phyloP scores from a whole-genome alignment of 2,113 vertebrate genomes.

The Tachysurus fulvidraco region DNA sequence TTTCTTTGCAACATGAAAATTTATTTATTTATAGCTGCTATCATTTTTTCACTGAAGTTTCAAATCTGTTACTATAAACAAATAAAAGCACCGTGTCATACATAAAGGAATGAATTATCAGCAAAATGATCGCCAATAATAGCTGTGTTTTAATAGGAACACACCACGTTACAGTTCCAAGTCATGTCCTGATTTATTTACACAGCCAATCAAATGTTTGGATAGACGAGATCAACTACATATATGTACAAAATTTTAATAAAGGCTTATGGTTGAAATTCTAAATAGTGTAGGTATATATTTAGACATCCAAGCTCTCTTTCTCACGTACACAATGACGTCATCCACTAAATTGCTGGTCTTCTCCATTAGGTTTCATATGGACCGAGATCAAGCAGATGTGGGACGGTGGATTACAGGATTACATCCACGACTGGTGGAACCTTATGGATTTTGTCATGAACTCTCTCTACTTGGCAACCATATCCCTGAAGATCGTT shows the following conservation, averaged over 20 bases:
- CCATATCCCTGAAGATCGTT: conserved; percentile 95
- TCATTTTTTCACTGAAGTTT: not conserved
- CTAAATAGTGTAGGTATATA: not conserved
- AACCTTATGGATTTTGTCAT: conserved; percentile 99
- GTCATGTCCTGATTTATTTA: not conserved
- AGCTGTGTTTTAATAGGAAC: not conserved
- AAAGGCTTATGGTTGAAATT: no score
- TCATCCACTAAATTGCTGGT: conserved; percentile 31
- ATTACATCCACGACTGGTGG: conserved; percentile 99
- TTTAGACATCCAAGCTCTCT: not conserved
- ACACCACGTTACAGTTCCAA: not conserved
- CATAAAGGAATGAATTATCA: not conserved
- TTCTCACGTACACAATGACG: not conserved
- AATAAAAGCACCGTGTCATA: not conserved
- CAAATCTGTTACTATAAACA: not conserved
- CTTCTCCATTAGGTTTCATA: conserved; percentile 85
- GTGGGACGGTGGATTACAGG: conserved; percentile 95
- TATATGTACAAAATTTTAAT: not conserved
- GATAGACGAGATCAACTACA: not conserved
- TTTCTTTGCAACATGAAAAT: not conserved
- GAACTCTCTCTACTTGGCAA: conserved; percentile 95
- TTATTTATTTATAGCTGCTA: not conserved
- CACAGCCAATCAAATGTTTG: not conserved
- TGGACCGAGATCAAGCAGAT: conserved; percentile 99
- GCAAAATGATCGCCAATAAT: no score